Evolutionary conservation across 37 sponge, comb jelly and placozoan genomes (phyloP).

Genomic region (Tethya wilhelma): DNA sequence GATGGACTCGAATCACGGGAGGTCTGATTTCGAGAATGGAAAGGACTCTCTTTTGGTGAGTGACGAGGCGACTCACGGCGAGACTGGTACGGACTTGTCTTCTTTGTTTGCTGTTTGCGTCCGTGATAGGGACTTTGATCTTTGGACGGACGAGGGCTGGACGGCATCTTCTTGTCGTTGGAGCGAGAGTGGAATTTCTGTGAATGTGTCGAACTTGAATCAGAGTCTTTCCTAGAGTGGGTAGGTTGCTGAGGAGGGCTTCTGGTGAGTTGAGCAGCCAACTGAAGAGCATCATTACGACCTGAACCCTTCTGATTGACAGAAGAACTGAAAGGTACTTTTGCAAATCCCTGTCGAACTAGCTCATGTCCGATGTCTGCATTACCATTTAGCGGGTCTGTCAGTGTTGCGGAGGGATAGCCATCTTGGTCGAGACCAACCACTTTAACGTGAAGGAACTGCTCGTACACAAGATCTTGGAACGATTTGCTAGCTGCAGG

Average conservation of each 20-base stretch:
- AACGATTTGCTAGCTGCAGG: conserved; percentile 18
- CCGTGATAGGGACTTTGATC: too few relatives aligned
- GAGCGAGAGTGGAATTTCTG: too few relatives aligned
- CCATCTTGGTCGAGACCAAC: conserved; percentile 46
- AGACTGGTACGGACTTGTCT: conserved; percentile 2
- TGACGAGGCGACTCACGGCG: background rate
- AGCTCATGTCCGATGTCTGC: conserved; percentile 19
- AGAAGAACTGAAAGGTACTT: background rate
- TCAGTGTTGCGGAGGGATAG: conserved; percentile 41
- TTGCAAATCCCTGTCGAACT: conserved; percentile 6
- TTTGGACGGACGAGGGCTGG: too few relatives aligned
- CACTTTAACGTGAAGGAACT: conserved; percentile 20
- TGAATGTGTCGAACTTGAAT: too few relatives aligned
- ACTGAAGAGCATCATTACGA: background rate
- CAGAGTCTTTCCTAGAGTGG: background rate
- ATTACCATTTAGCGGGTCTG: background rate
- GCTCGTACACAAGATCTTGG: conserved; percentile 7
- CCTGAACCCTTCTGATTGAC: too few relatives aligned
- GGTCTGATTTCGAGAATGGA: background rate
- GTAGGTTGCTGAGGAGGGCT: background rate
- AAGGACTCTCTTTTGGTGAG: background rate
- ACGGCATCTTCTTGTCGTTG: too few relatives aligned
- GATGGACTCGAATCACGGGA: background rate
- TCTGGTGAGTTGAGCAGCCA: background rate
- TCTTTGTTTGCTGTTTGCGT: too few relatives aligned